These are phyloP conservation scores for Globia sparganii DNA, from an alignment of 2,888 invertebrate species.

Conservation along the genomic window DNA sequence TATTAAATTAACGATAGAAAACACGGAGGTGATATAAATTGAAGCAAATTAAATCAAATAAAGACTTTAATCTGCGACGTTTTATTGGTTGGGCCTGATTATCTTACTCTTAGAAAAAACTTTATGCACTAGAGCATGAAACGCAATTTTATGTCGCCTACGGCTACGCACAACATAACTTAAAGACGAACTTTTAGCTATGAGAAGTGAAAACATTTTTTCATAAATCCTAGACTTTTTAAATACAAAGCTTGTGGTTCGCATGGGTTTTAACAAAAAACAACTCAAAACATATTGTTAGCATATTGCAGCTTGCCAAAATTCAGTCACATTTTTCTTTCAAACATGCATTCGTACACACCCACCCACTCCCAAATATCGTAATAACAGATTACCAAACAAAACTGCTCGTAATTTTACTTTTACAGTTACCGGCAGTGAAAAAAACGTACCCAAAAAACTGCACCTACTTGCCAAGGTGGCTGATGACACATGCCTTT, in stretches of 20 bases:
- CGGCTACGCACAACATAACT: too few relatives aligned
- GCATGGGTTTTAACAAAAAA: conserved; percentile 9
- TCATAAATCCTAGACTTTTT: too few relatives aligned
- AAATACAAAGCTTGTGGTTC: background rate
- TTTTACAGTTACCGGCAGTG: conserved; percentile 27
- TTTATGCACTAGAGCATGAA: too few relatives aligned
- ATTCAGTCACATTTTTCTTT: conserved; percentile 33
- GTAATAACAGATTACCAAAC: conserved; percentile 29
- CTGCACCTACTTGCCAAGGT: conserved; percentile 46
- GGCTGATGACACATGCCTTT: conserved; percentile 64
- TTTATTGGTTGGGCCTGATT: too few relatives aligned
- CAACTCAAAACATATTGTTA: conserved; percentile 20
- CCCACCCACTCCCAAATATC: conserved; percentile 14
- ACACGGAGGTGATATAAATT: too few relatives aligned
- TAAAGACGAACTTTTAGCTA: too few relatives aligned
- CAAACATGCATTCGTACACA: conserved; percentile 23
- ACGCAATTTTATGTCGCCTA: too few relatives aligned
- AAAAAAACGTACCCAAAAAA: conserved; percentile 42
- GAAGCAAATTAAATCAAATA: too few relatives aligned
- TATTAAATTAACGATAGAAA: too few relatives aligned
- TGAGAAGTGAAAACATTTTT: too few relatives aligned
- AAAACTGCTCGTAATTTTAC: conserved; percentile 2
- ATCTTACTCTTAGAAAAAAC: too few relatives aligned
- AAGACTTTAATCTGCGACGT: too few relatives aligned
- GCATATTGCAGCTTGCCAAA: conserved; percentile 41